Conservation (phyloP, 2,113 vertebrate species). For the Papio anubis region DNA sequence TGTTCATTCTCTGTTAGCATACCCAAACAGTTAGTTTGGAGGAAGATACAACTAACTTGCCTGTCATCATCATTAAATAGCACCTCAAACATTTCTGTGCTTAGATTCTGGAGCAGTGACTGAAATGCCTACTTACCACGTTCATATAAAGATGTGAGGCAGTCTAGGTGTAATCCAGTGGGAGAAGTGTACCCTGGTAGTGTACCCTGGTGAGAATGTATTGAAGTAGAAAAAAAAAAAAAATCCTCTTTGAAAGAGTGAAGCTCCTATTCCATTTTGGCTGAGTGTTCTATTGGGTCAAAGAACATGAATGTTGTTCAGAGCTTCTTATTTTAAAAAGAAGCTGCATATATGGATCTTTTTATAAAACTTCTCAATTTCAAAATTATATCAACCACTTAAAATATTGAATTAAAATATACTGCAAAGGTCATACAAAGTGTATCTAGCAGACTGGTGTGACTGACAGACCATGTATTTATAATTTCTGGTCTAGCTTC, state of each 20-base stretch:
- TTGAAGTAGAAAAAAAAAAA: background rate
- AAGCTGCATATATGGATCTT: background rate
- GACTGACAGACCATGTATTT: background rate
- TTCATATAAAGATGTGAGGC: background rate
- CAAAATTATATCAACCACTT: background rate
- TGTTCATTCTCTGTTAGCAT: background rate
- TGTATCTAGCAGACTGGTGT: background rate
- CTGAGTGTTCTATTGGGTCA: background rate
- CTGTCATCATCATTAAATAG: background rate
- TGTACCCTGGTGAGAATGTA: background rate
- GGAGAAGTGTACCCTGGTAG: background rate
- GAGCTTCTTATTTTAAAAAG: conserved; percentile 11
- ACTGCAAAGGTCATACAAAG: background rate
- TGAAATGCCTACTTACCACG: background rate
- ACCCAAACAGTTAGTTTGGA: background rate
- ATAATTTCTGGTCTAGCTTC: background rate
- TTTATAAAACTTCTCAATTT: background rate
- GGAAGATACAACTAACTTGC: background rate
- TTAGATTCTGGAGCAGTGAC: background rate
- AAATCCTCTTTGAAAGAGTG: background rate
- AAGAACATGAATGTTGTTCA: background rate
- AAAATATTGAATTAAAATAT: background rate
- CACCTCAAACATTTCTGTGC: background rate
- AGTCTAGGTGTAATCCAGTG: background rate
- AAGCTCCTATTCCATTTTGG: background rate